Evolutionary conservation across 2,797 vertebrate genomes (phyloP).

Genomic region (Pantherophis vulpinus): DNA sequence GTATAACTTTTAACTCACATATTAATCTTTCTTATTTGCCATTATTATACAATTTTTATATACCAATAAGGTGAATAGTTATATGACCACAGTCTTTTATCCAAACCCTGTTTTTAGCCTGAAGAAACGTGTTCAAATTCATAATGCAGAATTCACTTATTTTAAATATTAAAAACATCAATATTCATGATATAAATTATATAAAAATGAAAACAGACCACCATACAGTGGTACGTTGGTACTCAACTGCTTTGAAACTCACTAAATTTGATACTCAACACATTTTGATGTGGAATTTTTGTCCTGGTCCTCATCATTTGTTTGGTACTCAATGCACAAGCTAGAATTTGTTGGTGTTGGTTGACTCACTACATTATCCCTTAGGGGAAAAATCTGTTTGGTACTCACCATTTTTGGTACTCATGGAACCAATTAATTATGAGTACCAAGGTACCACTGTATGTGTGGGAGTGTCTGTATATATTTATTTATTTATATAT

Average conservation of each 20-base stretch:
- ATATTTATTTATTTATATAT: background rate
- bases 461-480: background rate
- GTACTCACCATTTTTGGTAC: background rate
- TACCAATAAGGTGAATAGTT: constrained; percentile 2
- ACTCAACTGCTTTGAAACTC: background rate
- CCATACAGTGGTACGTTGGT: background rate
- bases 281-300: background rate
- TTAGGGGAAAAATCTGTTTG: background rate
- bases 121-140: background rate
- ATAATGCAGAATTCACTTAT: background rate
- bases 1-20: background rate
- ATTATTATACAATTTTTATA: constrained; percentile 42
- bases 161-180: background rate
- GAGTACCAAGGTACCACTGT: too few species aligned
- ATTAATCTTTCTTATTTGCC: constrained; percentile 6
- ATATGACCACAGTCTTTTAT: constrained; percentile 41
- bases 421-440: background rate
- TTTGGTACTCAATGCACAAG: background rate
- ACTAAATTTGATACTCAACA: background rate
- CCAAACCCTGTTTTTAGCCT: constrained; percentile 1
- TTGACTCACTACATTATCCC: background rate
- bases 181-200: background rate
- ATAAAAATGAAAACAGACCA: background rate
- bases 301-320: background rate
- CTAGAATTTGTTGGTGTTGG: background rate